Percentiles rank a stretch among this genome's conserved stretches.
Evolutionary conservation across 1,140 invertebrate genomes (phyloP).

Genomic region (Bathynomus jamesi): DNA sequence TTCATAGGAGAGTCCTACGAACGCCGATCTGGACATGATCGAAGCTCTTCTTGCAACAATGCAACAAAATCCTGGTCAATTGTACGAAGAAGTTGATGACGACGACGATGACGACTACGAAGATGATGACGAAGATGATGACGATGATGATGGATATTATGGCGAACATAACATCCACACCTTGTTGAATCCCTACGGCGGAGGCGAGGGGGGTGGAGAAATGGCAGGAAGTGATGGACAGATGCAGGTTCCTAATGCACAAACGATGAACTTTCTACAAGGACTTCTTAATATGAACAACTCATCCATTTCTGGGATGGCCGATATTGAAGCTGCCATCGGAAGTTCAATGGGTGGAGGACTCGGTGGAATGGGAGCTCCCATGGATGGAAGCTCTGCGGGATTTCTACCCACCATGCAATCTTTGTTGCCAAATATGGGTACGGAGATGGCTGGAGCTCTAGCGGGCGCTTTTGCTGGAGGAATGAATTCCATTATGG

Average conservation of each 20-base stretch:
- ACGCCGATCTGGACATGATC: slow-evolving; percentile 31
- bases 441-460: slow-evolving; percentile 21
- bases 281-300: slow-evolving; percentile 27
- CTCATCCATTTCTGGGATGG: neutral
- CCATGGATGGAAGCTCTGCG: slow-evolving; percentile 30
- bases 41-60: slow-evolving; percentile 34
- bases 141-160: slow-evolving; percentile 24
- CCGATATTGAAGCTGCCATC: slow-evolving; percentile 1
- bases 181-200: slow-evolving; percentile 31
- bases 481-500: slow-evolving; percentile 28
- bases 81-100: slow-evolving; percentile 28
- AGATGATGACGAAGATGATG: slow-evolving; percentile 33
- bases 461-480: slow-evolving; percentile 30
- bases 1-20: slow-evolving; percentile 9
- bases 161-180: slow-evolving; percentile 31
- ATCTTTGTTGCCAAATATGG: slow-evolving; percentile 33
- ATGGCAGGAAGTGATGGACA: slow-evolving; percentile 18
- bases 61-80: slow-evolving; percentile 22
- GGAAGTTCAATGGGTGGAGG: slow-evolving; percentile 15
- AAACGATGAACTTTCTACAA: slow-evolving; percentile 33
- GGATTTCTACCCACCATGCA: slow-evolving; percentile 31
- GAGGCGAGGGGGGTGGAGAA: slow-evolving; percentile 19
- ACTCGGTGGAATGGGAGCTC: slow-evolving; percentile 24
- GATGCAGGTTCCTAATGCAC: slow-evolving; percentile 27
- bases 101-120: slow-evolving; percentile 32